These are phyloP conservation scores for Ceyx melanurus DNA, from an alignment of 2,113 vertebrate genomes.

Conservation along the genomic window DNA sequence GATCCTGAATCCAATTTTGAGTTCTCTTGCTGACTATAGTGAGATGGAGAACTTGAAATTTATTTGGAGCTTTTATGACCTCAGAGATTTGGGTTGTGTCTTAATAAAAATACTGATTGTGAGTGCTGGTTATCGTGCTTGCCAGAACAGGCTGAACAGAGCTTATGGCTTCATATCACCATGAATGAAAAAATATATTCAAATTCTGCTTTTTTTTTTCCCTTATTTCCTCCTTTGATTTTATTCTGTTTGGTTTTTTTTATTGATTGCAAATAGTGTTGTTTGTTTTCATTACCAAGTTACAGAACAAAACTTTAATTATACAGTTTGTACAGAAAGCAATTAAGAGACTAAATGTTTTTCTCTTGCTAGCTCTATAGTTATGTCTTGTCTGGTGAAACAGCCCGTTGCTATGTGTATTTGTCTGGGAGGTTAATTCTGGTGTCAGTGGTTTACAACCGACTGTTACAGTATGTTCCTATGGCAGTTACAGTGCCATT, in stretches of 20 bases:
- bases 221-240: constrained; percentile 18
- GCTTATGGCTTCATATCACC: not conserved
- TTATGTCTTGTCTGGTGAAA: constrained; percentile 39
- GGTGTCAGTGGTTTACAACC: constrained; percentile 13
- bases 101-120: not conserved
- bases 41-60: not conserved
- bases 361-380: constrained; percentile 40
- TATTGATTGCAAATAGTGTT: constrained; percentile 43
- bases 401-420: not conserved
- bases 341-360: constrained; percentile 72
- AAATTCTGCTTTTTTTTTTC: not conserved
- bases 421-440: constrained; percentile 40
- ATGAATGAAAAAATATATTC: not conserved
- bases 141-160: constrained; percentile 40
- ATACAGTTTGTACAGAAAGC: constrained; percentile 65
- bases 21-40: not conserved
- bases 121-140: constrained; percentile 32
- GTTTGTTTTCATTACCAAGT: constrained; percentile 75
- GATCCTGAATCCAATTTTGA: not conserved
- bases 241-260: constrained; percentile 22
- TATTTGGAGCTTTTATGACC: not conserved
- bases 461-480: not conserved
- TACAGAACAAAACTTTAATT: constrained; percentile 75
- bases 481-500: not conserved
- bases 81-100: not conserved